A percentile compares a stretch with the other conserved stretches of the same genome.
These are phyloP conservation scores for Carassius carassius DNA, from an alignment of 2,113 vertebrate genomes.

Conservation along the genomic window DNA sequence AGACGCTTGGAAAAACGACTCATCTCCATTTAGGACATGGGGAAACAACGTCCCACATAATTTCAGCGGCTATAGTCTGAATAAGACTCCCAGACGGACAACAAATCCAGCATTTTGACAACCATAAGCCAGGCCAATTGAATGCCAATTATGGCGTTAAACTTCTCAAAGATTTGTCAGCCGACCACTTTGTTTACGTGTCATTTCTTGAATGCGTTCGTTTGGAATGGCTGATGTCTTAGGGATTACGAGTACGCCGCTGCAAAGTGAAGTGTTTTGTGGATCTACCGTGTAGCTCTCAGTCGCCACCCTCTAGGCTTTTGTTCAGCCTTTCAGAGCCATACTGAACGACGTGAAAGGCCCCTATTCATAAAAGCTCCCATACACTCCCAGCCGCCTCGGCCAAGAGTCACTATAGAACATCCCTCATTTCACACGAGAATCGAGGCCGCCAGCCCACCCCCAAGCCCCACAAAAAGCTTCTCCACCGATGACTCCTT, in stretches of 20 bases:
- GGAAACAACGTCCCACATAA: background rate
- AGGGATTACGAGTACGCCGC: conserved; percentile 28
- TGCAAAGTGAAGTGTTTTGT: conserved; percentile 37
- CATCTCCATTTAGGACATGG: background rate
- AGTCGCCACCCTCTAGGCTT: conserved; percentile 48
- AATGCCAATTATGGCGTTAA: conserved; percentile 27
- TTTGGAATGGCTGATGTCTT: conserved; percentile 30
- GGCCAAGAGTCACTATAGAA: conserved; percentile 55
- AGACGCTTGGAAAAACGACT: background rate
- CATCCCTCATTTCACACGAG: conserved; percentile 53
- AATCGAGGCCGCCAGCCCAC: conserved; percentile 30
- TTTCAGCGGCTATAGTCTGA: background rate
- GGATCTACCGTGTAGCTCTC: conserved; percentile 35
- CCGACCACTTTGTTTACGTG: conserved; percentile 25
- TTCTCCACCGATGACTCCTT: conserved; percentile 24
- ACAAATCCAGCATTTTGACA: conserved; percentile 35
- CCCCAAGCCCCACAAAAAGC: conserved; percentile 42
- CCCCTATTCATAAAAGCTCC: conserved; percentile 47
- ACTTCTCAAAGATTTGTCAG: conserved; percentile 36
- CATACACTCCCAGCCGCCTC: conserved; percentile 50
- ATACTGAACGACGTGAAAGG: conserved; percentile 39
- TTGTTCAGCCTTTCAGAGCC: conserved; percentile 49
- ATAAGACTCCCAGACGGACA: background rate
- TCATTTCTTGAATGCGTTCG: conserved; percentile 14
- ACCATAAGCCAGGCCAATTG: conserved; percentile 17